Percentiles rank a stretch among this genome's conserved stretches.
These are phyloP conservation scores for Taenaris catops DNA, from an alignment of 2,888 invertebrate genomes.

Conservation along the genomic window DNA sequence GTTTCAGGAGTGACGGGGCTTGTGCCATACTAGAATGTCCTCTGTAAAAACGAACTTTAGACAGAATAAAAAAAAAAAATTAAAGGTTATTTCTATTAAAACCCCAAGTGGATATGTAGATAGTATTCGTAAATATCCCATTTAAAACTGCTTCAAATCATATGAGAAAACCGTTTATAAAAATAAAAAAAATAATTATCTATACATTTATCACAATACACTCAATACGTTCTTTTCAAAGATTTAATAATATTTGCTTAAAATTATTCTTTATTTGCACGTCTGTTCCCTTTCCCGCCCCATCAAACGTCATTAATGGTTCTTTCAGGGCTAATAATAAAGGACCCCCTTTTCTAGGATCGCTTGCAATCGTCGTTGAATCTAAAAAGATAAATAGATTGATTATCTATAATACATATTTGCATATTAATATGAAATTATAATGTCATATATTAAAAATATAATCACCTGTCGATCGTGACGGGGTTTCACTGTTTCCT, in stretches of 20 bases:
- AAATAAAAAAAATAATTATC: constrained; percentile 2
- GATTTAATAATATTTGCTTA: constrained; percentile 43
- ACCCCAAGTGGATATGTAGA: background rate
- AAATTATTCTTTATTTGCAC: constrained; percentile 36
- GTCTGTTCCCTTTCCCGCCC: constrained; percentile 22
- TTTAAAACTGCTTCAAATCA: background rate
- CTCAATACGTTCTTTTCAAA: background rate
- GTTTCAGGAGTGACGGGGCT: no score
- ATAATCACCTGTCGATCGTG: constrained; percentile 11
- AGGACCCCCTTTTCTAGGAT: constrained; percentile 3
- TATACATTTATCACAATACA: no score
- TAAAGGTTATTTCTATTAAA: background rate
- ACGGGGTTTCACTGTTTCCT: constrained; percentile 17
- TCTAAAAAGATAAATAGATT: constrained; percentile 7
- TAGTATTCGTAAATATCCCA: no score
- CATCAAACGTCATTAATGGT: constrained; percentile 31
- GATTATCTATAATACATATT: background rate
- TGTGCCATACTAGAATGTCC: no score
- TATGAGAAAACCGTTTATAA: constrained; percentile 6
- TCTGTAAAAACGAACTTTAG: no score
- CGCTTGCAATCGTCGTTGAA: background rate
- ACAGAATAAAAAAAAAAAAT: background rate
- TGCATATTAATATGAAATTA: background rate
- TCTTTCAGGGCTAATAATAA: constrained; percentile 14
- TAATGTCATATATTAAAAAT: no score